Base-by-base conservation (phyloP, 2,888 invertebrate genomes). In the Ypsolopha sequella region DNA sequence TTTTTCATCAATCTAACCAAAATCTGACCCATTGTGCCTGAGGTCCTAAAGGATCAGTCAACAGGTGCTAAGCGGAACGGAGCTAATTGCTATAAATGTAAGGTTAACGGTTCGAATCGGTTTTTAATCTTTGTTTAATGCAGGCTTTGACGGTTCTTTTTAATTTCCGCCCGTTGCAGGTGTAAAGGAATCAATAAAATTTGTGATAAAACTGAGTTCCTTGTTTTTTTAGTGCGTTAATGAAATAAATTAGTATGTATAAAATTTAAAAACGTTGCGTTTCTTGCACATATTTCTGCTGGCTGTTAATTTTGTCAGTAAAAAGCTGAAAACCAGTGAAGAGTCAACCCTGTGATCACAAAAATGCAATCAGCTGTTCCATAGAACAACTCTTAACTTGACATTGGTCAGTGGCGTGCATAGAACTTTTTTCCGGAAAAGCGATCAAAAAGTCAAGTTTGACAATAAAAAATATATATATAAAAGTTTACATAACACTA, bases 31-130 rank as follows among this genome's bases (percentile, higher is more conserved):
- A 24, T 24, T 24, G 24, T 24, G 24, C 24, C 24, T 24, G 24
- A 4, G 24, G 11, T 33, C 36, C 33, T 51, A 48, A 55, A 53
- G 33, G 41, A 50, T 51, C 48, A 45, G 41, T 36, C 46, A 63
- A 60, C 70, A 71, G 68, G 65, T 72, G 70, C 56, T 38, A 52
- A 54, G 55, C 59, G 58, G 58, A 57, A 63, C 55, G 51, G 13
- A 47, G 11, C 55, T 64, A 62, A 65, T 63, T 63, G 62, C 55
- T 56, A 57, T 53, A 53, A 59, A 60, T 60, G 55, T 52, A 48
- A 53, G 51, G 48, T 52, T 57, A 58, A 49, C 39, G 43, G 53
- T 49, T 36, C n/a, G 41, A 52, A 52, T 36, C 41, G 38, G 45
- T 43, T 52, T 55, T 44, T 53, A 52, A 56, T 57, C 58, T 54